Evolutionary conservation across 37 sponge, comb jelly and placozoan genomes (phyloP), one percentile per base, ranked within the genome.

Genomic region (Amphimedon queenslandica): DNA sequence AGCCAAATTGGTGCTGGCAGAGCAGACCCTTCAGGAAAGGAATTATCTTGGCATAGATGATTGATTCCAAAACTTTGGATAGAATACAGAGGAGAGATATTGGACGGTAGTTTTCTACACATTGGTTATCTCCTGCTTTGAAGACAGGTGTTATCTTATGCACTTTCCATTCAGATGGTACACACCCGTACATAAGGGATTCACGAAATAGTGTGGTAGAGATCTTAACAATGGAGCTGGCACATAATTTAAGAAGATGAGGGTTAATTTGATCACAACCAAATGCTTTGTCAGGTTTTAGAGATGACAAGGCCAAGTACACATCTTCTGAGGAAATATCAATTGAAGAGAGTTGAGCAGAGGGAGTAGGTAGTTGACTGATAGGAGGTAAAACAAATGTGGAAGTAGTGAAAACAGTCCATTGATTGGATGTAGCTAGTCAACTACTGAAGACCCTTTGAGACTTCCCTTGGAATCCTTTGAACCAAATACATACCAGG

Each of bases 401-500:
- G n/a, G n/a, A n/a, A n/a, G n/a, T n/a, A n/a, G n/a, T n/a, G n/a
- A n/a, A n/a, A n/a, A n/a, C n/a, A n/a, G n/a, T 20, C 1, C 27
- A 81, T 23, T 23, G 74, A 73, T 1, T 42, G 35, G 28, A 60
- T 60, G 21, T 60, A 60, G n/a, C n/a, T 60, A 60, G 27, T 6
- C 21, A 11, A n/a, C 27, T 24, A 84, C n/a, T n/a, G n/a, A n/a
- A n/a, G n/a, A n/a, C n/a, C n/a, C n/a, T n/a, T n/a, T n/a, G n/a
- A n/a, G n/a, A n/a, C n/a, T n/a, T n/a, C n/a, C n/a, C n/a, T n/a
- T n/a, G n/a, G n/a, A n/a, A 40, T 66, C 67, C 20, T 64, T 18
- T 13, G 67, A 43, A 72, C 93, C 88, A 80, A 87, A 87, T 6
- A 32, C 51, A 30, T 87, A n/a, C n/a, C n/a, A n/a, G n/a, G n/a